Evolutionary conservation across 2,888 invertebrate species (phyloP).

Genomic region (Drosophila koepferae): DNA sequence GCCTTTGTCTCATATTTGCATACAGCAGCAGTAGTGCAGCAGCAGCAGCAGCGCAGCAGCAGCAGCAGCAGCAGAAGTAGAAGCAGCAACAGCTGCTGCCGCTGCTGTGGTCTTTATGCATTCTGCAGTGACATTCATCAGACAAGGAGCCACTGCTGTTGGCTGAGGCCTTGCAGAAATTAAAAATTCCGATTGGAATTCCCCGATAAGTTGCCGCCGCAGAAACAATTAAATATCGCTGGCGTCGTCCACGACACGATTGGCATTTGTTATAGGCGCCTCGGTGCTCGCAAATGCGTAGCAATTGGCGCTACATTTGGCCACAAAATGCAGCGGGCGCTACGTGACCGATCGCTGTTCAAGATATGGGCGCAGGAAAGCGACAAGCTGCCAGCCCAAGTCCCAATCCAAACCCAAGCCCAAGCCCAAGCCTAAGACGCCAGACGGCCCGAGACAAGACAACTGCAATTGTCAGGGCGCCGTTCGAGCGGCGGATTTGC

Average conservation of each 20-base stretch:
- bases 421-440: conserved; percentile 42
- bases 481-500: conserved; percentile 68
- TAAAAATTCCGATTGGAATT: conserved; percentile 84
- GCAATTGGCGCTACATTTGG: conserved; percentile 81
- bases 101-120: conserved; percentile 38
- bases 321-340: conserved; percentile 75
- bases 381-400: conserved; percentile 53
- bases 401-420: conserved; percentile 15
- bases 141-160: conserved; percentile 59
- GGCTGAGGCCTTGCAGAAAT: conserved; percentile 71
- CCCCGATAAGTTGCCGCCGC: conserved; percentile 79
- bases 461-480: conserved; percentile 77
- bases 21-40: conserved; percentile 51
- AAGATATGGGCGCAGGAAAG: conserved; percentile 66
- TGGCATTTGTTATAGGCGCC: conserved; percentile 82
- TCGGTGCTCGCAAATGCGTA: conserved; percentile 79
- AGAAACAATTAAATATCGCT: conserved; percentile 84
- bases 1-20: conserved; percentile 73
- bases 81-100: conserved; percentile 8
- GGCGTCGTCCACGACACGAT: conserved; percentile 80
- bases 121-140: conserved; percentile 80
- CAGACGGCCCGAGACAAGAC: conserved; percentile 37
- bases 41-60: conserved; percentile 6
- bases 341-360: conserved; percentile 76
- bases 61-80: conserved; percentile 23